These are phyloP conservation scores for Acanthosepion pharaonis DNA, from an alignment of 2,888 invertebrate genomes.

Conservation along the genomic window DNA sequence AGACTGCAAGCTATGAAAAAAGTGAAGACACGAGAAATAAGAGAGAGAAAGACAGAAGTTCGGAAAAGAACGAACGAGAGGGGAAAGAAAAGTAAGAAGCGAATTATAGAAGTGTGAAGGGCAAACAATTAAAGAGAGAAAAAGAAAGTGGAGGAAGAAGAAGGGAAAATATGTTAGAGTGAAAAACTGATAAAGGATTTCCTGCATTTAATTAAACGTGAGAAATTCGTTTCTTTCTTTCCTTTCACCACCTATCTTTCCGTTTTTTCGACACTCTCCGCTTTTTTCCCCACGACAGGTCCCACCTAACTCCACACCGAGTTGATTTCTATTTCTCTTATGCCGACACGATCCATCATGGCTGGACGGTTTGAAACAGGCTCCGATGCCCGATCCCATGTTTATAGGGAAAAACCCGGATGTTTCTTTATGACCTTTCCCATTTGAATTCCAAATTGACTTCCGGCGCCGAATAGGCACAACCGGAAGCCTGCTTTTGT, in stretches of 20 bases:
- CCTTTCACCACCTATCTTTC: neutral
- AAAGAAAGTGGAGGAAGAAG: neutral
- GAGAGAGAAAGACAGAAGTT: neutral
- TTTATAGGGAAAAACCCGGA: neutral
- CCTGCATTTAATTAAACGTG: conserved; percentile 21
- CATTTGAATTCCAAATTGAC: conserved; percentile 33
- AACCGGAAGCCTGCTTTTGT: conserved; percentile 21
- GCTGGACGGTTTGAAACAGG: neutral
- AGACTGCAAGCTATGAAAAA: no score
- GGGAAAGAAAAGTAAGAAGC: neutral
- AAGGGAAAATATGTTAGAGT: neutral
- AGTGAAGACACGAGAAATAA: neutral
- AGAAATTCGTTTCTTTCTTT: neutral
- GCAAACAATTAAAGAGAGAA: neutral
- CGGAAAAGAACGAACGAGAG: neutral
- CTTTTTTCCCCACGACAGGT: neutral
- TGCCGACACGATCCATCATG: neutral
- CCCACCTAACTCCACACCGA: neutral
- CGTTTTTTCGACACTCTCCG: neutral
- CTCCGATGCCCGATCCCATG: neutral
- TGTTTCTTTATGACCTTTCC: conserved; percentile 11
- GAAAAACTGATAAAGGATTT: conserved; percentile 20
- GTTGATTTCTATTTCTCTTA: neutral
- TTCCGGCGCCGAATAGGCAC: neutral
- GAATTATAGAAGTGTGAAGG: neutral